Evolutionary conservation across 1,140 invertebrate genomes (phyloP).

Genomic region (Apis laboriosa): DNA sequence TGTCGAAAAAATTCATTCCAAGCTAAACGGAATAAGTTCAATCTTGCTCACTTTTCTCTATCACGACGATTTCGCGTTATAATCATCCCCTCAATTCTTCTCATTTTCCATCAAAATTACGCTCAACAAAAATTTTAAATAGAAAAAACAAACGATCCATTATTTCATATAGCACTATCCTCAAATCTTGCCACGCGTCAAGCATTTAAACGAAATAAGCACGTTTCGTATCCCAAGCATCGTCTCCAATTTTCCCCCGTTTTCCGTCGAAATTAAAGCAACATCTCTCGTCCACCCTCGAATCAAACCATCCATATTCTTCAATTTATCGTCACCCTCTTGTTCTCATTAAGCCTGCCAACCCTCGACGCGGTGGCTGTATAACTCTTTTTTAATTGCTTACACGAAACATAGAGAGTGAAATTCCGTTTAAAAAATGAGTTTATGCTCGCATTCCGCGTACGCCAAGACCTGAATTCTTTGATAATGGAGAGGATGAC

Average conservation of each 20-base stretch:
- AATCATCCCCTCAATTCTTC: not conserved
- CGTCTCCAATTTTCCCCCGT: too few relatives aligned
- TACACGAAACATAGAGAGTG: conserved; percentile 13
- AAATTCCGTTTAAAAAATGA: conserved; percentile 43
- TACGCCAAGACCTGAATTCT: conserved; percentile 49
- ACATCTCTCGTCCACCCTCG: too few relatives aligned
- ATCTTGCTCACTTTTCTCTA: not conserved
- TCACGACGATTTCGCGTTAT: too few relatives aligned
- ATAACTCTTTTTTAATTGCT: conserved; percentile 43
- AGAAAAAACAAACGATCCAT: too few relatives aligned
- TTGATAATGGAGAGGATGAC: conserved; percentile 63
- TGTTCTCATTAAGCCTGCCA: not conserved
- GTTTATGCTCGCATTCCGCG: conserved; percentile 47
- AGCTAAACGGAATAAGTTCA: too few relatives aligned
- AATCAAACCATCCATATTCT: not conserved
- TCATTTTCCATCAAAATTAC: not conserved
- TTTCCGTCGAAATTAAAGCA: too few relatives aligned
- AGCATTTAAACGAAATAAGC: too few relatives aligned
- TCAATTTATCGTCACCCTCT: not conserved
- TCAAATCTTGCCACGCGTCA: too few relatives aligned
- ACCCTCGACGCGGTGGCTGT: not conserved
- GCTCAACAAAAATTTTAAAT: too few relatives aligned
- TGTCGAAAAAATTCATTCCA: too few relatives aligned
- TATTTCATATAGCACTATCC: too few relatives aligned
- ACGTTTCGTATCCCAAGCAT: too few relatives aligned